phyloP scores from a whole-genome alignment of 1,140 invertebrate genomes.

The Cydia amplana region DNA sequence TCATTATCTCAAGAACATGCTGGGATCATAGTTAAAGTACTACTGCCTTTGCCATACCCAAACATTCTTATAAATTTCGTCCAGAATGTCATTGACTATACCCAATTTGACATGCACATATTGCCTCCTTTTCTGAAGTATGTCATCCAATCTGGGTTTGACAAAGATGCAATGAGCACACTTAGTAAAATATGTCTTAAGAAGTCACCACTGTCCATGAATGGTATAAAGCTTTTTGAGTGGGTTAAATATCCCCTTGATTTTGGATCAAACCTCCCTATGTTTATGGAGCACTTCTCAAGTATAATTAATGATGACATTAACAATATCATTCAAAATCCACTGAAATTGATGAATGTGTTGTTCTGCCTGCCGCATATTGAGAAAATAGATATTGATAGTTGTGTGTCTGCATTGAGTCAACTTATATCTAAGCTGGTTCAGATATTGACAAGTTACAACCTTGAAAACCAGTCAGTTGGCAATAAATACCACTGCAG shows the following conservation, averaged over 20 bases:
- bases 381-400: slow-evolving; percentile 68
- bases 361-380: slow-evolving; percentile 83
- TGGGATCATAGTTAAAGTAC: slow-evolving; percentile 82
- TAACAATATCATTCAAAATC: slow-evolving; percentile 63
- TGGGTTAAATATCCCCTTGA: slow-evolving; percentile 85
- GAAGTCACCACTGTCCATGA: slow-evolving; percentile 83
- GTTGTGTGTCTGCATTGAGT: slow-evolving; percentile 56
- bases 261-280: slow-evolving; percentile 72
- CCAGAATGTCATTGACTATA: slow-evolving; percentile 82
- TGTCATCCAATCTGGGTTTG: slow-evolving; percentile 80
- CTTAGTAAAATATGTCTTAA: slow-evolving; percentile 84
- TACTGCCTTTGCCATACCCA: slow-evolving; percentile 79
- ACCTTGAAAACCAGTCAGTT: slow-evolving; percentile 54
- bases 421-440: slow-evolving; percentile 58
- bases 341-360: slow-evolving; percentile 77
- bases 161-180: slow-evolving; percentile 80
- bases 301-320: slow-evolving; percentile 58
- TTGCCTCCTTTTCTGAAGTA: slow-evolving; percentile 84
- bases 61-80: slow-evolving; percentile 83
- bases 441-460: slow-evolving; percentile 55
- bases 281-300: slow-evolving; percentile 65
- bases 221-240: slow-evolving; percentile 80
- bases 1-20: slow-evolving; percentile 85
- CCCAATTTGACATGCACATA: slow-evolving; percentile 87
- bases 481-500: slow-evolving; percentile 62